Conservation (phyloP, 2,113 vertebrate genomes). For the Neotragus pygmaeus region DNA sequence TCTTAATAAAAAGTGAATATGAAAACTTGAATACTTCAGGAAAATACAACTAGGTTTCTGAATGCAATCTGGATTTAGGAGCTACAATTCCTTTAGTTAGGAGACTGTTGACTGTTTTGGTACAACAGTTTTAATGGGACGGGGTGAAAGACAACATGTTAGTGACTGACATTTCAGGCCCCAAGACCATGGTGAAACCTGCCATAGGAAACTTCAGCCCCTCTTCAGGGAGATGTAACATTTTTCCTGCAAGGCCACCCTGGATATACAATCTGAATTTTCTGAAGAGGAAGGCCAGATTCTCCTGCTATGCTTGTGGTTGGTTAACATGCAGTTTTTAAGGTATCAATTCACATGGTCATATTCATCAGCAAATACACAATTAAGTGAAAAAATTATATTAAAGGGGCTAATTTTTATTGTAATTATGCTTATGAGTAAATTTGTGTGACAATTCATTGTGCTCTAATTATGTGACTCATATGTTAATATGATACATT, state of each 20-base stretch:
- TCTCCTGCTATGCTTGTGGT: constrained; percentile 19
- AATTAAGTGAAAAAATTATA: constrained; percentile 71
- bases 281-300: constrained; percentile 63
- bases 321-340: constrained; percentile 36
- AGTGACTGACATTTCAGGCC: not conserved
- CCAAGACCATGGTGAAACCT: not conserved
- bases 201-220: not conserved
- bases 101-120: not conserved
- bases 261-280: constrained; percentile 65
- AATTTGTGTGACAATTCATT: constrained; percentile 58
- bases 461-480: constrained; percentile 62
- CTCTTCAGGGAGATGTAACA: constrained; percentile 1
- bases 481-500: not conserved
- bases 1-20: not conserved
- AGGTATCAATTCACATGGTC: constrained; percentile 59
- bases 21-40: not conserved
- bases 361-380: constrained; percentile 59
- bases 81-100: not conserved
- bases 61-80: not conserved
- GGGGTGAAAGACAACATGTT: fast-evolving
- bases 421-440: constrained; percentile 60
- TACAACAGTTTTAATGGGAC: not conserved
- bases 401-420: constrained; percentile 72
- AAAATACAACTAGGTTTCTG: not conserved
- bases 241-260: constrained; percentile 37